Conservation (phyloP, 2,113 vertebrate genomes). For the Otolemur garnettii region DNA sequence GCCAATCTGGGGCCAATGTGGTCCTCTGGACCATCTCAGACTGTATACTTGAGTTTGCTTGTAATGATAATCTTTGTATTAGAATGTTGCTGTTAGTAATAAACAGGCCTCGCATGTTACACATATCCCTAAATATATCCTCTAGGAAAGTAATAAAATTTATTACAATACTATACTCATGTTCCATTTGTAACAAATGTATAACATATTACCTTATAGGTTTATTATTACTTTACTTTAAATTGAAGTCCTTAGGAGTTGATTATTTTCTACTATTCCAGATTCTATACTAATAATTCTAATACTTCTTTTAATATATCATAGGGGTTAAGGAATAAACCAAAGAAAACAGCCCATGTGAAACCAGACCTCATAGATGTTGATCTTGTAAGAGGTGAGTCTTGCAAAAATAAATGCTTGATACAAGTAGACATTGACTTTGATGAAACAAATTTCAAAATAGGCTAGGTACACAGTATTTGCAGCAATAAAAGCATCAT, state of each 20-base stretch:
- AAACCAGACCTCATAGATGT: constrained; percentile 99
- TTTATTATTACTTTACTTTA: constrained; percentile 46
- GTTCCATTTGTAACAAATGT: constrained; percentile 43
- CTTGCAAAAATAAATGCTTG: constrained; percentile 56
- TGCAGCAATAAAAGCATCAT: constrained; percentile 7
- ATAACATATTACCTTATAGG: background rate
- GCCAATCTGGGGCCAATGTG: background rate
- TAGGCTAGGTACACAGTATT: background rate
- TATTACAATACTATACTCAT: constrained; percentile 35
- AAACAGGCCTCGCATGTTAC: constrained; percentile 6
- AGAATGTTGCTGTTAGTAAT: constrained; percentile 30
- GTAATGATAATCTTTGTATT: constrained; percentile 24
- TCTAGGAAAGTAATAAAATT: constrained; percentile 23
- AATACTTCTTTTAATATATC: constrained; percentile 79
- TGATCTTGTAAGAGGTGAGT: constrained; percentile 98
- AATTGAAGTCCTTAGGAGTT: constrained; percentile 47
- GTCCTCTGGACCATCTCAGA: background rate
- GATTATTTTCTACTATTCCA: constrained; percentile 8
- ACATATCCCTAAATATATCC: constrained; percentile 14
- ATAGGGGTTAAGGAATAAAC: constrained; percentile 99
- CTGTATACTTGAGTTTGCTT: background rate
- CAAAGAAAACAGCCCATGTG: constrained; percentile 99
- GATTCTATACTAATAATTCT: constrained; percentile 64
- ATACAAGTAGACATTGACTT: background rate
- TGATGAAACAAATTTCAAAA: constrained; percentile 31